A percentile compares a stretch with the other conserved stretches of the same genome.
phyloP scores from a whole-genome alignment of 2,797 vertebrate species.

The Eulemur coronatus region DNA sequence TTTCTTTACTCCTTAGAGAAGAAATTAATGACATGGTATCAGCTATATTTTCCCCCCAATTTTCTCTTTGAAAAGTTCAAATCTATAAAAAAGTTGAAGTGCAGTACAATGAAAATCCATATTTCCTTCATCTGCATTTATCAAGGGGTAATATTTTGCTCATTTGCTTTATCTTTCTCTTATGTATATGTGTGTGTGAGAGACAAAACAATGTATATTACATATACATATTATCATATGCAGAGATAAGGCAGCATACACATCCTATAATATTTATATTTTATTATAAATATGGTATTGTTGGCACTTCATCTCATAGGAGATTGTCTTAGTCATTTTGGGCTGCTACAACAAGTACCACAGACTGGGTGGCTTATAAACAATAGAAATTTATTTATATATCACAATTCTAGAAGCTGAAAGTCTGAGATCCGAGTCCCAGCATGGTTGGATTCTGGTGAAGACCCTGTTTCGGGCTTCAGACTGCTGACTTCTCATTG shows the following conservation, averaged over 20 bases:
- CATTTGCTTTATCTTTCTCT: not conserved
- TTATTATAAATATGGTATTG: not conserved
- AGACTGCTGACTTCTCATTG: not conserved
- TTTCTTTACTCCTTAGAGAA: not conserved
- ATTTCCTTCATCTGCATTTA: not conserved
- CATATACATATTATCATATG: not conserved
- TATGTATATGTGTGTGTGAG: not conserved
- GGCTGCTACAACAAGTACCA: not conserved
- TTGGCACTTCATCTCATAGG: not conserved
- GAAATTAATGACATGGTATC: not conserved
- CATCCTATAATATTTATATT: not conserved
- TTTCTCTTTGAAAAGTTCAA: not conserved
- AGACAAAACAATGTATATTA: not conserved
- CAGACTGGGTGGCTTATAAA: not conserved
- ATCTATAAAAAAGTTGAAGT: not conserved
- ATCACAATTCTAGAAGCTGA: not conserved
- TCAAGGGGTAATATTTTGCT: not conserved
- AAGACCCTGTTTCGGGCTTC: not conserved
- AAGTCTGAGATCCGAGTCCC: not conserved
- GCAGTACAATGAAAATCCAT: not conserved
- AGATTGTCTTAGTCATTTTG: not conserved
- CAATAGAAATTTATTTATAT: not conserved
- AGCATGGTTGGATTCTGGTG: not conserved
- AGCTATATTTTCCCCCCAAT: not conserved
- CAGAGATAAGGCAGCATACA: not conserved